phyloP scores from a whole-genome alignment of 2,888 invertebrate species.

The Dryomyza anilis region DNA sequence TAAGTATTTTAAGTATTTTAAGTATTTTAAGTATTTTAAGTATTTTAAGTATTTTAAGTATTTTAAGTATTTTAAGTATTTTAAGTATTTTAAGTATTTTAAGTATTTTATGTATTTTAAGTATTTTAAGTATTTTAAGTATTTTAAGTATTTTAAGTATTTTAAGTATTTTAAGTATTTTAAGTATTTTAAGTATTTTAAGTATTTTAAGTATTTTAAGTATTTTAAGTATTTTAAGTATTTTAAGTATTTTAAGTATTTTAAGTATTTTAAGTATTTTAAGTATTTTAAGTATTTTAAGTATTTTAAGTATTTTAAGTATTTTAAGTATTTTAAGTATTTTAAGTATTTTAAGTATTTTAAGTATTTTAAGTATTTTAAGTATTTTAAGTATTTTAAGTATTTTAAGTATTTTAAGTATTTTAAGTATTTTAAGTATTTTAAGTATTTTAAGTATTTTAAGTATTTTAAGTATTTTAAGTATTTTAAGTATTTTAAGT shows the following conservation, averaged over 20 bases:
- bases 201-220: neutral
- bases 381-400: neutral
- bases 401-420: neutral
- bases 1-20: too few species aligned
- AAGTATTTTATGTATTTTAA: too few species aligned
- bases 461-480: neutral
- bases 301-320: neutral
- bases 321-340: neutral
- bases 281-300: neutral
- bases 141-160: too few species aligned
- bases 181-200: neutral
- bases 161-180: neutral
- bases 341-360: neutral
- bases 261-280: neutral
- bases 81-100: too few species aligned
- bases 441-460: neutral
- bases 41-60: too few species aligned
- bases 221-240: neutral
- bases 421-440: neutral
- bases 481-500: neutral
- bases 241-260: neutral
- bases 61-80: too few species aligned
- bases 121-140: too few species aligned
- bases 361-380: neutral
- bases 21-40: too few species aligned